Evolutionary conservation across 2,113 vertebrate species (phyloP), one percentile per base, ranked within the genome.

Genomic region (Brienomyrus brachyistius): DNA sequence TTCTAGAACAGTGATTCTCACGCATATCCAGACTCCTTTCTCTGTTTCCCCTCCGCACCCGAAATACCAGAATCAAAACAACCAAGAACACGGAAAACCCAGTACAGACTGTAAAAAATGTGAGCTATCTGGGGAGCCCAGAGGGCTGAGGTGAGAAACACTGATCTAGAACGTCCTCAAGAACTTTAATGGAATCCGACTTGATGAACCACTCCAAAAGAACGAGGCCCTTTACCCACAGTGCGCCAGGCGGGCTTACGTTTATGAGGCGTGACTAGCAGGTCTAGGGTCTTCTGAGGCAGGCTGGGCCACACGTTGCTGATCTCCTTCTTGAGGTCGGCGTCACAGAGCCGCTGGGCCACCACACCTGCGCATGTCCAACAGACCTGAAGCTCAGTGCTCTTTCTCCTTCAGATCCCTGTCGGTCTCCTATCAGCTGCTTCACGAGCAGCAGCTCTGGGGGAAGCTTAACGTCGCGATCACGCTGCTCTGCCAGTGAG

Each of bases 251-350:
- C 6, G 27, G 15, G 15, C 89, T 90, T 90, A 99, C 98, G 97
- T 95, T 98, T 99, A 90, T 98, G 98, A 47, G 98, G 98, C 1
- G 98, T 98, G 91, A 99, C 98, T 92, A 99, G 95, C 90, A 99
- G 93, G 91, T 99, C 97, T 89, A 98, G 89, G 0, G 97, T 98
- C 93, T 99, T 99, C 93, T 97, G 96, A 5, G 97, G 96, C 35
- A 99, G 95, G 88, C 95, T 99, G 89, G 98, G 97, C 98, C 98
- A 99, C 62, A 99, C 97, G 15, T 96, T 93, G 0, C 94, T 94
- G 85, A 99, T 95, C 95, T 99, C 98, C 92, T 97, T 97, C 91
- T 97, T 97, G 89, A 99, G 90, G 90, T 99, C 98, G 0, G 95
- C 96, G 1, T 99, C 98, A 1, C 96, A 96, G 92, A 98, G 95